phyloP scores from a whole-genome alignment of 2,888 invertebrate genomes.

The Pasiphila rectangulata region DNA sequence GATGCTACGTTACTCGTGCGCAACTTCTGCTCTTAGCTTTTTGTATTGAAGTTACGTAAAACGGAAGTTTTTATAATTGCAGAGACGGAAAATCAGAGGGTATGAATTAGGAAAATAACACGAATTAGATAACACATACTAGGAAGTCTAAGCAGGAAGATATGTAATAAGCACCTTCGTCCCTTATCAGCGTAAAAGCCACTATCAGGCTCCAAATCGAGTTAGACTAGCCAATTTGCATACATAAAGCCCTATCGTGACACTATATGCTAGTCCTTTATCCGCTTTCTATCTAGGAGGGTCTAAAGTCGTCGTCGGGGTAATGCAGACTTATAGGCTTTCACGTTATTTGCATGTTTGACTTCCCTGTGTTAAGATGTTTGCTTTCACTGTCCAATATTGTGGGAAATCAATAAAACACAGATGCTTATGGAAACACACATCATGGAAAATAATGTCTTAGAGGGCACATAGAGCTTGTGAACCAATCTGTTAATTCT shows the following conservation, averaged over 20 bases:
- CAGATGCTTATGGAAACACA: too few species aligned
- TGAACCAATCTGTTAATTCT: too few species aligned
- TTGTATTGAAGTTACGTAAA: too few species aligned
- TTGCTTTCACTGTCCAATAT: conserved; percentile 2
- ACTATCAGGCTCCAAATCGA: conserved; percentile 3
- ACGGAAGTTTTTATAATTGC: too few species aligned
- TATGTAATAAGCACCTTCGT: background rate
- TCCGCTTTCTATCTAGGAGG: conserved; percentile 15
- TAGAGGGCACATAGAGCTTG: too few species aligned
- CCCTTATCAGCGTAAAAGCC: background rate
- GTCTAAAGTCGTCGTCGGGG: background rate
- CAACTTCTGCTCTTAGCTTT: background rate
- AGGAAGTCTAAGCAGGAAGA: background rate
- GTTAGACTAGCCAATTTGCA: conserved; percentile 9
- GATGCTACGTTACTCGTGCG: background rate
- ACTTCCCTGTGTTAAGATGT: conserved; percentile 9
- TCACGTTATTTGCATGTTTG: conserved; percentile 9
- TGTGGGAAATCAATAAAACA: background rate
- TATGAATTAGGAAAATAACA: too few species aligned
- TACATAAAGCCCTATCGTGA: conserved; percentile 8
- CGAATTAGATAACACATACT: background rate
- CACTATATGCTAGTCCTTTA: conserved; percentile 12
- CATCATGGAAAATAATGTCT: too few species aligned
- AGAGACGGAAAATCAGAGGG: too few species aligned
- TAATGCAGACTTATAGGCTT: conserved; percentile 6